These are phyloP conservation scores for Neoniphon sammara DNA, from an alignment of 2,797 vertebrate species.

Conservation along the genomic window DNA sequence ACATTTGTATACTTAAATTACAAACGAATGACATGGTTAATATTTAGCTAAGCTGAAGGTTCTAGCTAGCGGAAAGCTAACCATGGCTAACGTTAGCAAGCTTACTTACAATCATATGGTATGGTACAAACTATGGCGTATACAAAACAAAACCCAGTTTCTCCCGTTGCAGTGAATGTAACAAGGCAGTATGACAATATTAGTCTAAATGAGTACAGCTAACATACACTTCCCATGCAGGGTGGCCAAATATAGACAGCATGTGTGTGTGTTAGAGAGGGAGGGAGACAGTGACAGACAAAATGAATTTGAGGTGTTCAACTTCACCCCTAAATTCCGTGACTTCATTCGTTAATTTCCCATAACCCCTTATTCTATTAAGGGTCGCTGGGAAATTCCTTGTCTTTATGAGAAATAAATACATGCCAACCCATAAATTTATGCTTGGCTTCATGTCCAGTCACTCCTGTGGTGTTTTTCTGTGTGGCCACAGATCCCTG, in stretches of 20 bases:
- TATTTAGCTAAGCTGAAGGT: fast-evolving
- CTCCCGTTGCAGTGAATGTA: too few species aligned
- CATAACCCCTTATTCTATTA: too few species aligned
- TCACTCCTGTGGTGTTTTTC: not conserved
- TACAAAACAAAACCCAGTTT: too few species aligned
- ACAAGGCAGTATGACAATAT: too few species aligned
- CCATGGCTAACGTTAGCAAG: conserved; percentile 37
- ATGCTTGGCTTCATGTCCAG: not conserved
- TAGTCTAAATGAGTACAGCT: too few species aligned
- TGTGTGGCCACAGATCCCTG: conserved; percentile 30
- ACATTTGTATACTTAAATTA: not conserved
- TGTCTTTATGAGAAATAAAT: not conserved
- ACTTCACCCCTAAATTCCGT: too few species aligned
- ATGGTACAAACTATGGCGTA: not conserved
- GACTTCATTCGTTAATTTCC: too few species aligned
- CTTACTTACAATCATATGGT: not conserved
- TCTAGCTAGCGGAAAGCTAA: conserved; percentile 22
- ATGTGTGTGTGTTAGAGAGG: too few species aligned
- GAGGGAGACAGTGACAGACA: not conserved
- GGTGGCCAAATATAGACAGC: too few species aligned
- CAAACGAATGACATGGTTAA: not conserved
- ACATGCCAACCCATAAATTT: not conserved
- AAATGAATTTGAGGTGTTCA: not conserved
- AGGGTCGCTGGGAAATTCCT: too few species aligned
- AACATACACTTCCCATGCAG: too few species aligned